Percentiles rank a stretch among this genome's conserved stretches.
Evolutionary conservation across 2,797 vertebrate genomes (phyloP).

Genomic region (Hypotaenidia philippensis): DNA sequence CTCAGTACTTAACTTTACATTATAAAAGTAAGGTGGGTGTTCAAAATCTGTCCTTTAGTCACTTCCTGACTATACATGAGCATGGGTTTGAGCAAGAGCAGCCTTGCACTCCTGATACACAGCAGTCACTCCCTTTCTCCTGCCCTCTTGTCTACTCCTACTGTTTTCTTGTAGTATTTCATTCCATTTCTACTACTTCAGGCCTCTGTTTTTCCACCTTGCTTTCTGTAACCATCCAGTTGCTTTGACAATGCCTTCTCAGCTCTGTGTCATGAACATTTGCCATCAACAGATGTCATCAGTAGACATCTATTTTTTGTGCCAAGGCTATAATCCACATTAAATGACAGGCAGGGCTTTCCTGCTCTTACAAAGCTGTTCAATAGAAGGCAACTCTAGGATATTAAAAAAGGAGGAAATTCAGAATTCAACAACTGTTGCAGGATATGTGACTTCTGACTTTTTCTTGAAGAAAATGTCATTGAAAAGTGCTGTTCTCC

Average conservation of each 20-base stretch:
- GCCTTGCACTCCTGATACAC: background rate
- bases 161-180: background rate
- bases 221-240: background rate
- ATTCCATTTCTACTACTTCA: constrained; percentile 17
- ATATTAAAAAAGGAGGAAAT: accelerated
- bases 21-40: background rate
- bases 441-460: background rate
- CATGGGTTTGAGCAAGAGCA: background rate
- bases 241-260: background rate
- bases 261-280: background rate
- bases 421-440: background rate
- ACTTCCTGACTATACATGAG: background rate
- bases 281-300: background rate
- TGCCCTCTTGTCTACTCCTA: background rate
- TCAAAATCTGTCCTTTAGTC: background rate
- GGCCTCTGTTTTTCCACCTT: background rate
- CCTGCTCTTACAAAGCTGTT: background rate
- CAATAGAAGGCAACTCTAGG: background rate
- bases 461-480: background rate
- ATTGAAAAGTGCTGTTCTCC: background rate
- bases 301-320: background rate
- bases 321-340: background rate
- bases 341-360: background rate
- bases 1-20: background rate
- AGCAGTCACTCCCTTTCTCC: background rate